These are phyloP conservation scores for Sander vitreus DNA, from an alignment of 2,113 vertebrate genomes.

Conservation along the genomic window DNA sequence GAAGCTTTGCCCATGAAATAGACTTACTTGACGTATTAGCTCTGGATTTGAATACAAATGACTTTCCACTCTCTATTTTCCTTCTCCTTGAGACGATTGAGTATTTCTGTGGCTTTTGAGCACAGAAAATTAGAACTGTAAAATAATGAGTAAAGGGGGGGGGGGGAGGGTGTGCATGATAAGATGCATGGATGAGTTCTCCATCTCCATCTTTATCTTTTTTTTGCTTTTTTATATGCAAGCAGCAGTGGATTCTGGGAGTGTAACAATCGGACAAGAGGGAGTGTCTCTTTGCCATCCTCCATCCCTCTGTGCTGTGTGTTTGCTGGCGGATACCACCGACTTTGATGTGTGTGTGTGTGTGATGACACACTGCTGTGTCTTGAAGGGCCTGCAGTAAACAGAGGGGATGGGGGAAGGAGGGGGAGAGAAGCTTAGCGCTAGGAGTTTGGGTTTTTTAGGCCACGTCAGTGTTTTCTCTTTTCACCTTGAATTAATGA, in stretches of 20 bases:
- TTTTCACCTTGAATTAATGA: conserved; percentile 7
- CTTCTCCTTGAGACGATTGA: conserved; percentile 11
- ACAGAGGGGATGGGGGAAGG: conserved; percentile 22
- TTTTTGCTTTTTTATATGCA: not conserved
- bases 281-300: conserved; percentile 34
- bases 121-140: conserved; percentile 41
- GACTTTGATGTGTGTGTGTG: conserved; percentile 54
- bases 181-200: conserved; percentile 23
- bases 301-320: conserved; percentile 43
- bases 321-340: conserved; percentile 59
- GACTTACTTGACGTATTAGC: conserved; percentile 75
- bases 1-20: conserved; percentile 62
- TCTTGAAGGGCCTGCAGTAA: conserved; percentile 63
- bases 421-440: not conserved
- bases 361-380: conserved; percentile 65
- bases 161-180: conserved; percentile 17
- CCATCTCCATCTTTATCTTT: conserved; percentile 11
- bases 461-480: not conserved
- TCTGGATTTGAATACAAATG: conserved; percentile 78
- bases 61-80: conserved; percentile 33
- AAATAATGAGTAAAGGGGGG: conserved; percentile 36
- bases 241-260: conserved; percentile 53
- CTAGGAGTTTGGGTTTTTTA: conserved; percentile 36
- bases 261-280: conserved; percentile 38
- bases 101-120: conserved; percentile 35